Evolutionary conservation across 2,797 vertebrate species (phyloP).

Genomic region (Megaceryle alcyon): DNA sequence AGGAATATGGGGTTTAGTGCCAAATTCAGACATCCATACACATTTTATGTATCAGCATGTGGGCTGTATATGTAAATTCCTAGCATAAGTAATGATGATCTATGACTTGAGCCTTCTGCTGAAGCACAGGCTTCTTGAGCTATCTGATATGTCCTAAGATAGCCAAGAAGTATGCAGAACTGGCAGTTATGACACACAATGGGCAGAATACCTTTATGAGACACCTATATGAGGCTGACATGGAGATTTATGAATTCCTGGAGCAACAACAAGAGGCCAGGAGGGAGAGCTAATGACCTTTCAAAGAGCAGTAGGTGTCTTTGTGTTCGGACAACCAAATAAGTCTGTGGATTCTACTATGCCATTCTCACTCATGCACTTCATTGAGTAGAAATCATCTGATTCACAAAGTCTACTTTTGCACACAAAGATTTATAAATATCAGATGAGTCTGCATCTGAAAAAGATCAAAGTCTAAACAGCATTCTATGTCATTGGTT

Average conservation of each 20-base stretch:
- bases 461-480: background rate
- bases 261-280: background rate
- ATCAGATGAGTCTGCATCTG: background rate
- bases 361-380: background rate
- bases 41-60: background rate
- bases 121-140: too few relatives aligned
- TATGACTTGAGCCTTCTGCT: background rate
- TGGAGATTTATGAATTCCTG: background rate
- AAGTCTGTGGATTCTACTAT: background rate
- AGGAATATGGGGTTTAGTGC: background rate
- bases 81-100: background rate
- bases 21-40: background rate
- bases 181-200: background rate
- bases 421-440: background rate
- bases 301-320: background rate
- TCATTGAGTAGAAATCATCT: background rate
- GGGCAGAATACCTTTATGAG: background rate
- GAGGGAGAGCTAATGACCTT: background rate
- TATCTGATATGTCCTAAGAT: too few relatives aligned
- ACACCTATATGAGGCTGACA: accelerated
- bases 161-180: too few relatives aligned
- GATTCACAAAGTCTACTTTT: background rate
- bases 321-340: background rate
- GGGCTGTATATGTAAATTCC: accelerated
- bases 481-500: background rate